A percentile compares a stretch with the other conserved stretches of the same genome.
Conservation (phyloP, 2,888 invertebrate genomes). For the Noctua janthe region DNA sequence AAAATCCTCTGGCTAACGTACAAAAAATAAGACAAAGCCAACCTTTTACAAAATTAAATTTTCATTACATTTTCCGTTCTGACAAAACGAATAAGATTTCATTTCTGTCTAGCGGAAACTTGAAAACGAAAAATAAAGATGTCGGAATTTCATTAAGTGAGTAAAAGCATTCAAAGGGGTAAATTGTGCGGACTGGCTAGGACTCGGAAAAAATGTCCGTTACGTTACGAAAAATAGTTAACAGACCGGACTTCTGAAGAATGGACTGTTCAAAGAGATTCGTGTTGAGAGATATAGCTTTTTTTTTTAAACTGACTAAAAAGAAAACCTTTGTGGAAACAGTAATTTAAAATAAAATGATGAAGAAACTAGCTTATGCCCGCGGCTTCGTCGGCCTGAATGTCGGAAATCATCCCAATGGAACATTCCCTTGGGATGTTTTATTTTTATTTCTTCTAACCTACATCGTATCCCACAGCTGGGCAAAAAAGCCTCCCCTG, state of each 20-base stretch:
- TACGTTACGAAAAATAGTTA: slow-evolving; percentile 30
- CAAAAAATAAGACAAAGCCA: slow-evolving; percentile 1
- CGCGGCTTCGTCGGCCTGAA: not conserved
- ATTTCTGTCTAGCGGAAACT: slow-evolving; percentile 7
- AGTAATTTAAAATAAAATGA: not conserved
- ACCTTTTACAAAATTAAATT: slow-evolving; percentile 17
- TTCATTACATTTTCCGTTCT: slow-evolving; percentile 27
- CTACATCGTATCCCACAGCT: too few species aligned
- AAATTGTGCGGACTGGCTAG: slow-evolving; percentile 51
- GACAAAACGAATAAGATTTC: slow-evolving; percentile 21
- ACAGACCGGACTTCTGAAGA: not conserved
- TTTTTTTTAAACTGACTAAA: not conserved
- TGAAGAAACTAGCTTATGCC: not conserved
- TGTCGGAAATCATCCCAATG: not conserved
- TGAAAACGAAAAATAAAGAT: slow-evolving; percentile 28
- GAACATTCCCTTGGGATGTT: too few species aligned
- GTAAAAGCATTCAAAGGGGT: slow-evolving; percentile 59
- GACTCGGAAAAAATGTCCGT: slow-evolving; percentile 12
- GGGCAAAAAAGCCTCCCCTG: too few species aligned
- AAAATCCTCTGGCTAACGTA: not conserved
- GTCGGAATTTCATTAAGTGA: slow-evolving; percentile 57
- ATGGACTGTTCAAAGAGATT: slow-evolving; percentile 25
- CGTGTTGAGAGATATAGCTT: not conserved
- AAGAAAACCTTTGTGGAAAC: not conserved
- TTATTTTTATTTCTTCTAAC: too few species aligned